A percentile compares a stretch with the other conserved stretches of the same genome.
Evolutionary conservation across 2,888 invertebrate species (phyloP).

Genomic region (Polylopha cassiicola): DNA sequence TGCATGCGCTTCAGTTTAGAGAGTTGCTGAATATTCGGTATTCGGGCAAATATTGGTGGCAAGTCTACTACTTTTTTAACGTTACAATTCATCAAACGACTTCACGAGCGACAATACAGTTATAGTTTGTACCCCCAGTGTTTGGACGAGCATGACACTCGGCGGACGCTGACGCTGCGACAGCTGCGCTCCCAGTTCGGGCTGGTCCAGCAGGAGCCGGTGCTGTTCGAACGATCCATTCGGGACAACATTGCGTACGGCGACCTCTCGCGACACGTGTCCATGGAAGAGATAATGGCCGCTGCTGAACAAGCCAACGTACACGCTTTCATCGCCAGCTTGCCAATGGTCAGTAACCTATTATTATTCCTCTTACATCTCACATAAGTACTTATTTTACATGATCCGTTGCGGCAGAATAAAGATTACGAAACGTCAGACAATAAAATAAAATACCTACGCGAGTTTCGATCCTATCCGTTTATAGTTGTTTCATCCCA

Average conservation of each 20-base stretch:
- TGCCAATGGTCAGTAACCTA: conserved; percentile 77
- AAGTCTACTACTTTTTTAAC: too few species aligned
- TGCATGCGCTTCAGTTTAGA: too few species aligned
- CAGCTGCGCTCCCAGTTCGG: conserved; percentile 84
- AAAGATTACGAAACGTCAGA: too few species aligned
- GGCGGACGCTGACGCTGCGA: conserved; percentile 76
- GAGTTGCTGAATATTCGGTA: too few species aligned
- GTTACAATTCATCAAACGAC: too few species aligned
- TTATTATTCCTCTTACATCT: background rate
- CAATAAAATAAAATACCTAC: too few species aligned
- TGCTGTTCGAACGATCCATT: conserved; percentile 87
- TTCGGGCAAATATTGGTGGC: too few species aligned
- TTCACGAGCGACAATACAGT: background rate
- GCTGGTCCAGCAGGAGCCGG: conserved; percentile 90
- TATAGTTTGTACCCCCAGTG: conserved; percentile 33
- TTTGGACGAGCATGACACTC: conserved; percentile 77
- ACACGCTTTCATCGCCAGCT: conserved; percentile 82
- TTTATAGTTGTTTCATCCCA: too few species aligned
- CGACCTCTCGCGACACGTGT: conserved; percentile 79
- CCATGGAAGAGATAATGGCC: conserved; percentile 82
- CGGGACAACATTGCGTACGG: conserved; percentile 93
- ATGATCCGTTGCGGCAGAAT: background rate
- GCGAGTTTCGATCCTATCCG: too few species aligned
- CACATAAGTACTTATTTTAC: background rate
- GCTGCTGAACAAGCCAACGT: conserved; percentile 87